Percentiles rank a stretch among this genome's conserved stretches.
Conservation (phyloP, 37 sponge, comb jelly and placozoan species). For the Tethya wilhelma region DNA sequence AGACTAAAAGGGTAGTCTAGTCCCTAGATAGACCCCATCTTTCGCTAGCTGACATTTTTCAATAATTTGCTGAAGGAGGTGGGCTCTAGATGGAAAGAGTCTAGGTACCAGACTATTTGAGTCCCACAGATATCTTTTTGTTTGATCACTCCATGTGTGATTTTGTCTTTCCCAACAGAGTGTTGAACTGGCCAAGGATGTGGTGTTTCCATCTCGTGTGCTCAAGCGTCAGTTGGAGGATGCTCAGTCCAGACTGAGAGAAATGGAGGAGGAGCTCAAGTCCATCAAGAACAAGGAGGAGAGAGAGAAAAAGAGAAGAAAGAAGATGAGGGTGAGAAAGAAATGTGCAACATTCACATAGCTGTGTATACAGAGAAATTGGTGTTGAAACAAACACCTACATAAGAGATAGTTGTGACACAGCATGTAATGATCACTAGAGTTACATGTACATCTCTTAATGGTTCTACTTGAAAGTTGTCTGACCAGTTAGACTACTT, state of each 20-base stretch:
- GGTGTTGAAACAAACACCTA: background rate
- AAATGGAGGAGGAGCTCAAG: constrained; percentile 60
- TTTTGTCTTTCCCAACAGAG: constrained; percentile 27
- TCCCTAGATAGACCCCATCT: too few relatives aligned
- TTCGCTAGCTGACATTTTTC: too few relatives aligned
- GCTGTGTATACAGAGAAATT: background rate
- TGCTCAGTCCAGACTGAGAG: constrained; percentile 53
- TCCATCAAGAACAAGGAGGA: constrained; percentile 17
- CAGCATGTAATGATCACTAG: too few relatives aligned
- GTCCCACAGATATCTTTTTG: background rate
- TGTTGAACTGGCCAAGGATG: constrained; percentile 65
- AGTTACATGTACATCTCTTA: too few relatives aligned
- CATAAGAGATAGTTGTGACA: background rate
- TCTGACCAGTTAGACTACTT: too few relatives aligned
- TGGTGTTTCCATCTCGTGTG: constrained; percentile 64
- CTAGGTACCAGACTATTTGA: background rate
- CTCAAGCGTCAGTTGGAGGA: constrained; percentile 59
- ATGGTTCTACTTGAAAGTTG: too few relatives aligned
- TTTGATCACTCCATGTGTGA: too few relatives aligned
- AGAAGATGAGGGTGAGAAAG: constrained; percentile 22
- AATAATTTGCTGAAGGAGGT: too few relatives aligned
- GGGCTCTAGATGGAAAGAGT: background rate
- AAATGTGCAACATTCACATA: background rate
- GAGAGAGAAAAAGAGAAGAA: constrained; percentile 41
- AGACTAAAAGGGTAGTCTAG: too few relatives aligned